Conservation (phyloP, 2,888 invertebrate species). For the Helleia helle region DNA sequence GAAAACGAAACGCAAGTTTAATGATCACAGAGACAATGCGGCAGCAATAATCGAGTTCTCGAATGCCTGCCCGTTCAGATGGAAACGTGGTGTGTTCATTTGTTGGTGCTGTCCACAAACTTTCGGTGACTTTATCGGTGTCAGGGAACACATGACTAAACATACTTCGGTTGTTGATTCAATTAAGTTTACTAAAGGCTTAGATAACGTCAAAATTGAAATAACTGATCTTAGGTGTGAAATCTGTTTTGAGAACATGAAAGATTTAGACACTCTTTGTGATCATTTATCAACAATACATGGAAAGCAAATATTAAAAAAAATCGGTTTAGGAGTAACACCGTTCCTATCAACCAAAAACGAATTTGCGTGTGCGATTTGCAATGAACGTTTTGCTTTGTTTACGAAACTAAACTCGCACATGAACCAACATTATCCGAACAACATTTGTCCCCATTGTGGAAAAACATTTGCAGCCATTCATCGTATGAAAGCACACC, state of each 20-base stretch:
- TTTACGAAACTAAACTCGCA: constrained; percentile 53
- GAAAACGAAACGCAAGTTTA: constrained; percentile 50
- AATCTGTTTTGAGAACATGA: constrained; percentile 33
- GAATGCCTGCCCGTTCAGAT: constrained; percentile 55
- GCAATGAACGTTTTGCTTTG: constrained; percentile 39
- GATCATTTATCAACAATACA: constrained; percentile 44
- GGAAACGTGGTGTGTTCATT: constrained; percentile 47
- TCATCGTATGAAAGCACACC: constrained; percentile 44
- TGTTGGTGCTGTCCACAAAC: constrained; percentile 48
- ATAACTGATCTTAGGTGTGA: constrained; percentile 44
- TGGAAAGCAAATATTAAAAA: constrained; percentile 35
- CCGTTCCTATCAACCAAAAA: constrained; percentile 40
- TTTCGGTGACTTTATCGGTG: constrained; percentile 42
- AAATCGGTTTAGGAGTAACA: constrained; percentile 42
- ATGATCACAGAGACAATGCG: constrained; percentile 60
- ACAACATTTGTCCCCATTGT: constrained; percentile 53
- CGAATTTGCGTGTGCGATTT: constrained; percentile 39
- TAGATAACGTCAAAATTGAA: constrained; percentile 47
- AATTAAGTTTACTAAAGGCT: constrained; percentile 31
- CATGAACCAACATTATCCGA: constrained; percentile 53
- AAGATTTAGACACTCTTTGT: constrained; percentile 35
- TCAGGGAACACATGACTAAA: constrained; percentile 37
- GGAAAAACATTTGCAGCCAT: constrained; percentile 49
- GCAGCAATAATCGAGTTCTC: constrained; percentile 52
- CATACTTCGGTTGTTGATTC: constrained; percentile 43